Evolutionary conservation across 1,140 invertebrate genomes (phyloP), one percentile per base, ranked within the genome.

Genomic region (Solen grandis): DNA sequence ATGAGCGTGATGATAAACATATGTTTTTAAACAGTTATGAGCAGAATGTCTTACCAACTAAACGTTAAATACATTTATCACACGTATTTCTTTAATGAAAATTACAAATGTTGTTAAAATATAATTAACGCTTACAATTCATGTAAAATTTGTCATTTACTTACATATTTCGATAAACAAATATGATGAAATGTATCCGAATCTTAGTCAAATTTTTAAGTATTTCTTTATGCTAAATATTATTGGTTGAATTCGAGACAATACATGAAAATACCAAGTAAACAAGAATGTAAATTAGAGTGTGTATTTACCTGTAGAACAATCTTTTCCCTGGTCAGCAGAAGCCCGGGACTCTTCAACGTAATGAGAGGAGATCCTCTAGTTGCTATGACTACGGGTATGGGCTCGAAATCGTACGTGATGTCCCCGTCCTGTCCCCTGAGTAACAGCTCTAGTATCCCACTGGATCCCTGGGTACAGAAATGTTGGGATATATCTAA

Each of bases 401-500:
- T 76, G 1, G 74, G 74, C 29, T 76, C 60, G 57, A 76, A 76
- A 25, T 76, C 74, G 36, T 76, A 76, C 1, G 74, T 54, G 0
- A 76, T 76, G 41, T 66, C 74, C 0, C 74, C 74, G 29, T 76
- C 74, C 29, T 76, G 57, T 13, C 50, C 29, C 46, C 74, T 41
- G 29, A 76, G 46, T 19, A 66, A 25, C 0, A 76, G 62, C 46
- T 76, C 74, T 19, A 76, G 60, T 1, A 76, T 76, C 4, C 74
- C 74, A 57, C 74, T 76, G 22, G 62, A 65, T 35, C 74, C 74
- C 74, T 76, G n/a, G n/a, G n/a, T n/a, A n/a, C n/a, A n/a, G n/a
- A n/a, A n/a, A n/a, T n/a, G n/a, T n/a, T n/a, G n/a, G n/a, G n/a
- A n/a, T n/a, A n/a, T n/a, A n/a, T n/a, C n/a, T n/a, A n/a, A n/a